phyloP scores from a whole-genome alignment of 2,797 vertebrate species.

The Nyctalus aviator region DNA sequence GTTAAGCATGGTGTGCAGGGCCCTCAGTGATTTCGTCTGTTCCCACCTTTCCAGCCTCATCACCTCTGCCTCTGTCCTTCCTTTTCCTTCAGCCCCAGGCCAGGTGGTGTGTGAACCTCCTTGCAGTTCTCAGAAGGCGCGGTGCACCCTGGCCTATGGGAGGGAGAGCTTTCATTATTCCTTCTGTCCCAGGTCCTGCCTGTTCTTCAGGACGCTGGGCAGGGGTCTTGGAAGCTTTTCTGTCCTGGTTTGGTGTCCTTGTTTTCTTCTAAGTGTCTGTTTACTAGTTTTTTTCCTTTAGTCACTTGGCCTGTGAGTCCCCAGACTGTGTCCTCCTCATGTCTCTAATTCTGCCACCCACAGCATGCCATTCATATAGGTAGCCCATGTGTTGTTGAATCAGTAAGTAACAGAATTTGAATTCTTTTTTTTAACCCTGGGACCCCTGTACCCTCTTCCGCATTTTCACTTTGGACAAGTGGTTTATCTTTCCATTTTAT shows the following conservation, averaged over 20 bases:
- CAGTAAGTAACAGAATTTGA: constrained; percentile 14
- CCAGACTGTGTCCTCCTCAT: not conserved
- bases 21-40: not conserved
- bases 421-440: not conserved
- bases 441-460: not conserved
- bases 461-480: not conserved
- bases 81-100: not conserved
- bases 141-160: fast-evolving
- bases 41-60: not conserved
- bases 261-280: not conserved
- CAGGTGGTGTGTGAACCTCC: not conserved
- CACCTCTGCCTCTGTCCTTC: not conserved
- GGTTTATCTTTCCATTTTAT: constrained; percentile 22
- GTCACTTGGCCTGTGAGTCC: not conserved
- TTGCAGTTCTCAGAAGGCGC: not conserved
- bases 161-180: not conserved
- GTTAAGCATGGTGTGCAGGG: not conserved
- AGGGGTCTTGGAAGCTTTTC: not conserved
- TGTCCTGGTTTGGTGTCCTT: not conserved
- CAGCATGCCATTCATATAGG: not conserved
- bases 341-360: not conserved
- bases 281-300: constrained; percentile 14
- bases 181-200: not conserved
- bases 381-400: not conserved
- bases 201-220: not conserved